These are phyloP conservation scores for Hyperoodon ampullatus DNA, from an alignment of 2,113 vertebrate species.

Conservation along the genomic window DNA sequence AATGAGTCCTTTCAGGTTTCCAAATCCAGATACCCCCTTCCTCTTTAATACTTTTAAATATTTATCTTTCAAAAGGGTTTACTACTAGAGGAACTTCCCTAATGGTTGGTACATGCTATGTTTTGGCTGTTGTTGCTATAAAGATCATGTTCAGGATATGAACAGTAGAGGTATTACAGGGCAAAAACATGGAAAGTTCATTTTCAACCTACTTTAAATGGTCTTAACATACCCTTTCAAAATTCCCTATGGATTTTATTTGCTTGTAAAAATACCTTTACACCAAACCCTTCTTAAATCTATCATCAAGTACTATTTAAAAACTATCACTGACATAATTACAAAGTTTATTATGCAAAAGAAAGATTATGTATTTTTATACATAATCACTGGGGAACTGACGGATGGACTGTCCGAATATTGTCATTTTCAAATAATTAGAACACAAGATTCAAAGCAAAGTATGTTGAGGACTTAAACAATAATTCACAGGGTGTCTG, in stretches of 20 bases:
- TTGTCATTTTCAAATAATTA: not conserved
- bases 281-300: not conserved
- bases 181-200: not conserved
- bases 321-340: not conserved
- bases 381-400: not conserved
- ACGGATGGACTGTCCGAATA: not conserved
- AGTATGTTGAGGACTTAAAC: not conserved
- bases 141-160: not conserved
- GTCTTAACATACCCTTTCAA: not conserved
- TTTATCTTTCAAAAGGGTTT: not conserved
- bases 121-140: not conserved
- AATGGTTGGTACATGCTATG: not conserved
- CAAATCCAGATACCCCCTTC: not conserved
- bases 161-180: not conserved
- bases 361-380: not conserved
- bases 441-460: not conserved
- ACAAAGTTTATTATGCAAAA: not conserved
- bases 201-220: not conserved
- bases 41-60: not conserved
- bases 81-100: not conserved
- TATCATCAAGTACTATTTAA: conserved; percentile 1
- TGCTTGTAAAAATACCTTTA: conserved; percentile 37
- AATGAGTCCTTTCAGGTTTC: not conserved
- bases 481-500: not conserved
- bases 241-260: not conserved